phyloP scores from a whole-genome alignment of 2,888 invertebrate species.

The Cylindroiulus punctatus region DNA sequence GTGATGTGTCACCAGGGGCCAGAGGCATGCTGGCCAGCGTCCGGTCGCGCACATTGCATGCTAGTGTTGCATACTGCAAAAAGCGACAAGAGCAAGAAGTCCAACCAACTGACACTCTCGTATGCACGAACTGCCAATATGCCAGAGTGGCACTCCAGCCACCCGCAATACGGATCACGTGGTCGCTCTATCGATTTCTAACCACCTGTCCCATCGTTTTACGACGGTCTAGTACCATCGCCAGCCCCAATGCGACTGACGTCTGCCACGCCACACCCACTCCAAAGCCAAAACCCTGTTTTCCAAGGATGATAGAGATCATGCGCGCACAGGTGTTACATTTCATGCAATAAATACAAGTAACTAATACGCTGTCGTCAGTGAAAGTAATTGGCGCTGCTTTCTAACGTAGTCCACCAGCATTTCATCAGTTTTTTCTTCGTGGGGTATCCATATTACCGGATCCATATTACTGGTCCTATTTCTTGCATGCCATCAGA shows the following conservation, averaged over 20 bases:
- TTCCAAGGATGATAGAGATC: slow-evolving; percentile 42
- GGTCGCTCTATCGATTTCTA: slow-evolving; percentile 51
- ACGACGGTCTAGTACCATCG: not conserved
- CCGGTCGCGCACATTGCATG: not conserved
- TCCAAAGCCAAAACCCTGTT: slow-evolving; percentile 8
- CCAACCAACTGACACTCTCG: not conserved
- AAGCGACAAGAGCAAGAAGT: not conserved
- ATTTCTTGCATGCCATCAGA: too few species aligned
- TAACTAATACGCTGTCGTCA: slow-evolving; percentile 12
- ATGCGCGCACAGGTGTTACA: slow-evolving; percentile 47
- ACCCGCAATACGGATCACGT: slow-evolving; percentile 37
- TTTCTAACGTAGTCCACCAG: not conserved
- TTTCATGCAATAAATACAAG: slow-evolving; percentile 48
- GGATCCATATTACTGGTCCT: too few species aligned
- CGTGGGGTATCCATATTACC: too few species aligned
- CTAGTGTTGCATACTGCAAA: not conserved
- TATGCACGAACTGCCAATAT: slow-evolving; percentile 19
- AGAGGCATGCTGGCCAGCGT: not conserved
- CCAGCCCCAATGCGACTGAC: not conserved
- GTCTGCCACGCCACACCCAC: slow-evolving; percentile 50
- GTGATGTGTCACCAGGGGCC: not conserved
- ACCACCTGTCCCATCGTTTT: slow-evolving; percentile 51
- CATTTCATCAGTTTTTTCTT: not conserved
- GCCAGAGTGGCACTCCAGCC: slow-evolving; percentile 47
- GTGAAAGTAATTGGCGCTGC: slow-evolving; percentile 7